A percentile compares a stretch with the other conserved stretches of the same genome.
phyloP scores from a whole-genome alignment of 2,113 vertebrate species.

The Triplophysa rosa region DNA sequence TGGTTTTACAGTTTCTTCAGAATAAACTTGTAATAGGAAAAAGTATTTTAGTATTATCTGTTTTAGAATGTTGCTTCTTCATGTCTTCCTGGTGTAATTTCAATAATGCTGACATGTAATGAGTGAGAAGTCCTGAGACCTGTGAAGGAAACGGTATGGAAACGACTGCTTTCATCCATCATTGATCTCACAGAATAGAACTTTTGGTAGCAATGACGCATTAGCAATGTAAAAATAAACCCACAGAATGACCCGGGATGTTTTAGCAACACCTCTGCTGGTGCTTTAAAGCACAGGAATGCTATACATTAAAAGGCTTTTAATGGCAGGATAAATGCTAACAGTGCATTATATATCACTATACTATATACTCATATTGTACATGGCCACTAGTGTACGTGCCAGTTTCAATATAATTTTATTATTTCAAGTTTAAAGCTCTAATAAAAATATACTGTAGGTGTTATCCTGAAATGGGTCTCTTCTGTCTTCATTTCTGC shows the following conservation, averaged over 20 bases:
- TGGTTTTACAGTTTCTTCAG: neutral
- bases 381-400: neutral
- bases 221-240: conserved; percentile 30
- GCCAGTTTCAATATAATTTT: neutral
- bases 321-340: conserved; percentile 33
- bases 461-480: too few species aligned
- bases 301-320: conserved; percentile 16
- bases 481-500: too few species aligned
- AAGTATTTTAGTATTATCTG: neutral
- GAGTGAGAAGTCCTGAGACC: conserved; percentile 23
- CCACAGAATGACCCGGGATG: conserved; percentile 9
- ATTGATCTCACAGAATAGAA: conserved; percentile 37
- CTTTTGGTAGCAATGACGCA: conserved; percentile 32
- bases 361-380: conserved; percentile 7
- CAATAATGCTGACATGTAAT: conserved; percentile 7
- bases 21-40: neutral
- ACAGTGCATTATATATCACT: neutral
- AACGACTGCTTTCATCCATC: conserved; percentile 32
- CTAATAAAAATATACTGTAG: too few species aligned
- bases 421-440: too few species aligned
- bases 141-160: conserved; percentile 22
- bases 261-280: conserved; percentile 11
- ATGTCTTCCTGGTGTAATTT: neutral
- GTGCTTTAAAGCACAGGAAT: conserved; percentile 13
- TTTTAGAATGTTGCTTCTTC: neutral